Evolutionary conservation across 37 sponge, comb jelly and placozoan species (phyloP).

Genomic region (Bolinopsis microptera): DNA sequence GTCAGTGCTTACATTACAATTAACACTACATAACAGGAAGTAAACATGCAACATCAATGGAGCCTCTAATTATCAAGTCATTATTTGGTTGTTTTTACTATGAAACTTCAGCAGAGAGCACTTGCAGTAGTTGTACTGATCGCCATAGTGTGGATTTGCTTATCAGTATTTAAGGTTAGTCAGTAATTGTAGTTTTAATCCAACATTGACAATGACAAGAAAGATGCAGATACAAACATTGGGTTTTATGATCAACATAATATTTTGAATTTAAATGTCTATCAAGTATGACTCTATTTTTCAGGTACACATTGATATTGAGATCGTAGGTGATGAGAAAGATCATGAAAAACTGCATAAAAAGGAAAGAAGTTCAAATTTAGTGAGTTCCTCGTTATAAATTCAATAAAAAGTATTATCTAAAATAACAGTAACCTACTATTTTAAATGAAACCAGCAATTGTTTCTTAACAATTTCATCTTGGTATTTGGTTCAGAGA

Average conservation of each 20-base stretch:
- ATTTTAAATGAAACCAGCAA: too few species aligned
- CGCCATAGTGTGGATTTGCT: background rate
- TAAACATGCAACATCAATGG: too few species aligned
- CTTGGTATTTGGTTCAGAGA: too few species aligned
- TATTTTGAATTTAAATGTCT: background rate
- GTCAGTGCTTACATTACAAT: too few species aligned
- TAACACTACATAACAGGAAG: too few species aligned
- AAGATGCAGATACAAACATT: too few species aligned
- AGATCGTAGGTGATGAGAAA: background rate
- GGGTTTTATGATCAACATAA: background rate
- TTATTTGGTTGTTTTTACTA: background rate
- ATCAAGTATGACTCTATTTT: too few species aligned
- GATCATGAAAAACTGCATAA: background rate
- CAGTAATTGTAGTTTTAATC: background rate
- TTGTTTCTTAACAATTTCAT: too few species aligned
- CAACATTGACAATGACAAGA: too few species aligned
- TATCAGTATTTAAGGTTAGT: constrained; percentile 42
- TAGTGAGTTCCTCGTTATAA: background rate
- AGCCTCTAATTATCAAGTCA: background rate
- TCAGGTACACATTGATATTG: constrained; percentile 59
- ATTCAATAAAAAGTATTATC: too few species aligned
- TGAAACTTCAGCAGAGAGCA: constrained; percentile 33
- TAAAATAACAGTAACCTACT: too few species aligned
- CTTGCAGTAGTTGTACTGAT: background rate
- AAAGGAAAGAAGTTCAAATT: background rate